Evolutionary conservation across 2,888 invertebrate genomes (phyloP).

Genomic region (Junonia oenone): DNA sequence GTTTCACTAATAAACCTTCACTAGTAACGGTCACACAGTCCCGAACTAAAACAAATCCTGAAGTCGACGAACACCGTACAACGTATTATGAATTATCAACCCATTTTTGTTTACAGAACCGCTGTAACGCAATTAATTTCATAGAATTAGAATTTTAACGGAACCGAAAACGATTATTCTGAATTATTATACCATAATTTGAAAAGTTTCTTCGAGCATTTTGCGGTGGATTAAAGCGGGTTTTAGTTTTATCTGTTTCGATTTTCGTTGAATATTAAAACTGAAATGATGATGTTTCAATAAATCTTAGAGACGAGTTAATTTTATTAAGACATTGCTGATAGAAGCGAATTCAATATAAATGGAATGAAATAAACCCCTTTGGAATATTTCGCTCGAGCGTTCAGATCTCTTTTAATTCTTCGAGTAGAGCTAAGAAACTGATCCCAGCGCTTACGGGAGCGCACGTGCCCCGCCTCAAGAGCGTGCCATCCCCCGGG

Average conservation of each 20-base stretch:
- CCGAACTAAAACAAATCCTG: constrained; percentile 5
- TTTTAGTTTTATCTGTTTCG: constrained; percentile 18
- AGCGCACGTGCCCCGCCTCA: constrained; percentile 31
- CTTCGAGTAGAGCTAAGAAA: constrained; percentile 29
- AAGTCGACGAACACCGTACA: constrained; percentile 8
- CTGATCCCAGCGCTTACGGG: constrained; percentile 31
- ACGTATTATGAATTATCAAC: constrained; percentile 22
- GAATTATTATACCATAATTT: constrained; percentile 31
- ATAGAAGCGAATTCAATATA: constrained; percentile 12
- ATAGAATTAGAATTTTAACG: constrained; percentile 30
- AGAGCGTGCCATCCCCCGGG: constrained; percentile 26
- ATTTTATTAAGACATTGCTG: not conserved
- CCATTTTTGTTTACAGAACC: constrained; percentile 25
- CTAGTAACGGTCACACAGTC: constrained; percentile 7
- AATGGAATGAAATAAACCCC: constrained; percentile 22
- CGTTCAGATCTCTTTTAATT: constrained; percentile 30
- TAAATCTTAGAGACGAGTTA: not conserved
- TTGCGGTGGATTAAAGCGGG: constrained; percentile 10
- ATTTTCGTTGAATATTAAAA: constrained; percentile 9
- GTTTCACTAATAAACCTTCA: constrained; percentile 17
- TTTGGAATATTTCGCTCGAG: constrained; percentile 19
- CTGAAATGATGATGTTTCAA: not conserved
- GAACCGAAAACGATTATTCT: constrained; percentile 29
- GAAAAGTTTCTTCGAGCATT: constrained; percentile 27
- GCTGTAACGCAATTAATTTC: constrained; percentile 31